Evolutionary conservation across 2,113 vertebrate species (phyloP), one percentile per base, ranked within the genome.

Genomic region (cattle (Bos taurus)): DNA sequence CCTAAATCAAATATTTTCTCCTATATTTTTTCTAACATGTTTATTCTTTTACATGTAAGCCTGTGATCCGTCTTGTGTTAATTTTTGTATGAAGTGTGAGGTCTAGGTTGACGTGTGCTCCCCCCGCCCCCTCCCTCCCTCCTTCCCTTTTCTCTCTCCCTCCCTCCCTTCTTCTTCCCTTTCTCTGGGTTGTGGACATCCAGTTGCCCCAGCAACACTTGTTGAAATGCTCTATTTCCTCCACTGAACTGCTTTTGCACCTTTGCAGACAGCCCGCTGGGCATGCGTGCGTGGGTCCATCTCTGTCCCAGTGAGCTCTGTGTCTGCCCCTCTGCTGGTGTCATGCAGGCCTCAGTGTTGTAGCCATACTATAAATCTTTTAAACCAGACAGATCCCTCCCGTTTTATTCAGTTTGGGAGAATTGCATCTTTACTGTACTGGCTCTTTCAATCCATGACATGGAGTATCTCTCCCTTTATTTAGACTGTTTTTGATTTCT

Each of bases 161-260:
- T 25, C 7, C 19, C 9, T 36, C 1, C 3, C 1, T 25, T 11
- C 30, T 30, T 6, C 6, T 9, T 23, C 15, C 1, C 33, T 28
- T 40, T 16, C 64, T 43, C 9, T 19, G 25, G 36, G 36, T 40
- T 46, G 30, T 21, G 26, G 7, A 46, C 8, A 12, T 57, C 52
- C 52, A 43, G 17, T 15, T 43, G 10, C 50, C 33, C 52, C 21
- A 33, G 26, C 6, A 33, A 1, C 52, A 16, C 88, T 46, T 77
- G 36, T 9, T 15, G 36, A 46, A 43, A 46, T 9, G 17, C 67
- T 25, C 0, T 25, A 2, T 9, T 77, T 23, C 52, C 26, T 46
- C 52, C 36, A 21, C 2, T 30, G 50, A 33, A 10, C 16, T 88
- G 52, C 4, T 43, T 40, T 15, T 23, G 36, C 11, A 6, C 26